phyloP scores from a whole-genome alignment of 2,797 vertebrate genomes.

The Tenualosa thibaudeaui region DNA sequence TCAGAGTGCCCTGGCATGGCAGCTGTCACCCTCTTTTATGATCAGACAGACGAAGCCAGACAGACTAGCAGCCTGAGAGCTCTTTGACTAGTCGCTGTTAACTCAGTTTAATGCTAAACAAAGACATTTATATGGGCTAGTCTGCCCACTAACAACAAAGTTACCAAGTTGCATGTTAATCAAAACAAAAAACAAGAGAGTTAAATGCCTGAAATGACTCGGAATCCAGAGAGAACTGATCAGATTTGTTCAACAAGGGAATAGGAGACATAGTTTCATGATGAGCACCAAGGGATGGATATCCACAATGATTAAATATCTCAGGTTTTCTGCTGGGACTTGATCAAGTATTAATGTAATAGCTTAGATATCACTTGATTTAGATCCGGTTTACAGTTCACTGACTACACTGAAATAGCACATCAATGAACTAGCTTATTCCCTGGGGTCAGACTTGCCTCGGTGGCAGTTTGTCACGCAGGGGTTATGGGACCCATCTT shows the following conservation, averaged over 20 bases:
- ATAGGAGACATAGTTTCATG: neutral
- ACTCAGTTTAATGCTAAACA: neutral
- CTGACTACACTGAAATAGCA: neutral
- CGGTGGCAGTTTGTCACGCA: slow-evolving; percentile 6
- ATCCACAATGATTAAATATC: neutral
- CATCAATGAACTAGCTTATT: neutral
- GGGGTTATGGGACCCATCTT: neutral
- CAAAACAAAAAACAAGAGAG: neutral
- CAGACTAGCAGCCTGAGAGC: neutral
- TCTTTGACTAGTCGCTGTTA: neutral
- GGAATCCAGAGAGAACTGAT: neutral
- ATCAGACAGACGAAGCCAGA: neutral
- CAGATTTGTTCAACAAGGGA: neutral
- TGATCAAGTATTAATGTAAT: neutral
- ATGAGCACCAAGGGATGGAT: neutral
- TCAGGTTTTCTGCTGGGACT: neutral
- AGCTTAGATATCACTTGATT: neutral
- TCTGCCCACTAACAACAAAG: neutral
- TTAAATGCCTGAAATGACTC: neutral
- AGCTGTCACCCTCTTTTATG: slow-evolving; percentile 3
- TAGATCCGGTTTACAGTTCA: neutral
- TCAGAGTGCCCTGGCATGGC: neutral
- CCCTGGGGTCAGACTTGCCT: neutral
- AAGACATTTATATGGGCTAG: neutral
- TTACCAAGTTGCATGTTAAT: neutral